Base-by-base conservation (phyloP, 2,888 invertebrate species). In the Carabus problematicus region DNA sequence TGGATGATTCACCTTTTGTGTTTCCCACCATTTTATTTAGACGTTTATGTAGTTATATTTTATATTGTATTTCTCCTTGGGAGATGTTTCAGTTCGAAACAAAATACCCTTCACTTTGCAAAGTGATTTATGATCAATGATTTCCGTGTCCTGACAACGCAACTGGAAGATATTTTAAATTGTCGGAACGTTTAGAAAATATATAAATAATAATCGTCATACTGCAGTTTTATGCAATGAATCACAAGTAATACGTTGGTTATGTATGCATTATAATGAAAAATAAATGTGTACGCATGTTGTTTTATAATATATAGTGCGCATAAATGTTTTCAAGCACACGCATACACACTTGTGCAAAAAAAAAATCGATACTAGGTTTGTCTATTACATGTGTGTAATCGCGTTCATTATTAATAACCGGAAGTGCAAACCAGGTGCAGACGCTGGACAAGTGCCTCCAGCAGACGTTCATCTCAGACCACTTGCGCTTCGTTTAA, bases 11-110 rank as follows among this genome's bases (percentile, higher is more conserved):
- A 45, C 40, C 64, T 58, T 66, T 66, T 66, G 47, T 66, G 56
- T 56, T n/a, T 56, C 39, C 12, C 56, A 39, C 18, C 29, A 19
- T 52, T 29, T 66, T 66, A 66, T 66, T 64, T 66, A 59, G 66
- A 58, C 66, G 58, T 66, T 66, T 66, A 66, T 66, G 66, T 58
- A 66, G 16, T 66, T 66, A 58, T 66, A 66, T 66, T 66, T 66
- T 66, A 66, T 66, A 16, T 52, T 56, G 58, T 59, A 66, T 64
- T n/a, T n/a, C 54, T 63, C 54, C 49, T 56, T 66, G 42, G 4
- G 47, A 66, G 66, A 59, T 66, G 40, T 66, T 66, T 66, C 58
- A 58, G 58, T 66, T 66, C 66, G n/a, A n/a, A 56, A 66, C 66
- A 66, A 66, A 66, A 45, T 66, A 66, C 66, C 58, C 58, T 49